Base-by-base conservation (phyloP, 2,113 vertebrate species). In the Xiphophorus maculatus region DNA sequence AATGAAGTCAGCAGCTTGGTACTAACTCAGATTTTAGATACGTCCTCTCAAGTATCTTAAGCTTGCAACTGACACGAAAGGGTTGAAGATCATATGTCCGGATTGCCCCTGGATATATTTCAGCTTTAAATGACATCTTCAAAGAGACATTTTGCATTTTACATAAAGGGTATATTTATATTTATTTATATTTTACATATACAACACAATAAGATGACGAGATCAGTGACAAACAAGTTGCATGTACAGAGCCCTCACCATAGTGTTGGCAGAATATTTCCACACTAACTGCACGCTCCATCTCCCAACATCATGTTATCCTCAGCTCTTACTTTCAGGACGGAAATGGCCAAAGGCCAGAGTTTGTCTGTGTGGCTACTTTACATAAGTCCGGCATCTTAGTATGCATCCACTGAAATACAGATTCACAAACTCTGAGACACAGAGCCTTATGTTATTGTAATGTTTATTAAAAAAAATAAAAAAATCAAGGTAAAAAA, bases 351-450 rank as follows among this genome's bases (percentile, higher is more conserved):
- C 44, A 79, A 75, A 82, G 80, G 82, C 82, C 30, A 64, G 48
- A 30, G 64, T 14, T 5, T 76, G 66, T 75, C 69, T 74, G 69
- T 71, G 54, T 44, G 19, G 67, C 73, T 80, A 68, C 63, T 85
- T 87, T 88, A 89, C 83, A 87, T 90, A 84, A 85, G 35, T 69
- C 54, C 42, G 32, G 63, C 64, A 80, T 84, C 74, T 83, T 73
- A 69, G 42, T 79, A 66, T 51, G 40, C 71, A 84, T 48, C 58
- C 48, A 65, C 66, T 83, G 33, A 33, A 76, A 82, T 67, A 84
- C 69, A 82, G 66, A 69, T 6, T 40, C 48, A 25, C 35, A 81
- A n/a, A 75, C 42, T 68, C 70, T 60, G 35, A 79, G 27, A 72
- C 44, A 81, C 62, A 76, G 28, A 73, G 40, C 10, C 69, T 54